A percentile compares a stretch with the other conserved stretches of the same genome.
These are phyloP conservation scores for Garra rufa DNA, from an alignment of 2,113 vertebrate species.

Conservation along the genomic window DNA sequence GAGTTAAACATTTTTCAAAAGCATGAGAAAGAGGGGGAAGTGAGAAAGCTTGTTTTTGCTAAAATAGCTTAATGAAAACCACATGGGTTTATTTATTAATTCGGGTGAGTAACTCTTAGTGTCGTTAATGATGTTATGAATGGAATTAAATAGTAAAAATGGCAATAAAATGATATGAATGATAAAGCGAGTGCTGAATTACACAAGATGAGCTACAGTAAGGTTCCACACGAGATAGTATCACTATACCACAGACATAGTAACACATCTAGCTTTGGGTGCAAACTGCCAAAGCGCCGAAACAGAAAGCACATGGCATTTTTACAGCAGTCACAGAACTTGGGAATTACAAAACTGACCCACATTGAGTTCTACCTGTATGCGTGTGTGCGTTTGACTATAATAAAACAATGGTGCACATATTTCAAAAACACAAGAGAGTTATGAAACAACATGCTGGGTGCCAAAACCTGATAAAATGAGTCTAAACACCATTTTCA, in stretches of 20 bases:
- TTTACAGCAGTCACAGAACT: constrained; percentile 29
- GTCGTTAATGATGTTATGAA: neutral
- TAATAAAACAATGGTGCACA: neutral
- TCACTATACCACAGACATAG: constrained; percentile 28
- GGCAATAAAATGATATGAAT: neutral
- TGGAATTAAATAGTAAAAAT: neutral
- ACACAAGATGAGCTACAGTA: neutral
- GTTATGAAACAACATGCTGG: neutral
- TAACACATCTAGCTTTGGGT: neutral
- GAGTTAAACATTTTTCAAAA: constrained; percentile 49
- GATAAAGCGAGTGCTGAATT: neutral
- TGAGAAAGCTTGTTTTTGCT: neutral
- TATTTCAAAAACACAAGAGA: constrained; percentile 14
- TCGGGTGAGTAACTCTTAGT: neutral
- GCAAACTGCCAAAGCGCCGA: neutral
- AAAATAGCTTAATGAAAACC: neutral
- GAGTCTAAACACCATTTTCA: neutral
- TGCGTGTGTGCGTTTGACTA: neutral
- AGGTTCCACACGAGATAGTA: constrained; percentile 19
- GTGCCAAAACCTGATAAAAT: constrained; percentile 31
- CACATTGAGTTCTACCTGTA: neutral
- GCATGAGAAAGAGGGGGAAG: neutral
- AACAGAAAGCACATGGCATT: constrained; percentile 4
- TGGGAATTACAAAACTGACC: constrained; percentile 11
- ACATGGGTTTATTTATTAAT: neutral